Conservation (phyloP, 2,113 vertebrate genomes). For the Sarotherodon lohbergeri region DNA sequence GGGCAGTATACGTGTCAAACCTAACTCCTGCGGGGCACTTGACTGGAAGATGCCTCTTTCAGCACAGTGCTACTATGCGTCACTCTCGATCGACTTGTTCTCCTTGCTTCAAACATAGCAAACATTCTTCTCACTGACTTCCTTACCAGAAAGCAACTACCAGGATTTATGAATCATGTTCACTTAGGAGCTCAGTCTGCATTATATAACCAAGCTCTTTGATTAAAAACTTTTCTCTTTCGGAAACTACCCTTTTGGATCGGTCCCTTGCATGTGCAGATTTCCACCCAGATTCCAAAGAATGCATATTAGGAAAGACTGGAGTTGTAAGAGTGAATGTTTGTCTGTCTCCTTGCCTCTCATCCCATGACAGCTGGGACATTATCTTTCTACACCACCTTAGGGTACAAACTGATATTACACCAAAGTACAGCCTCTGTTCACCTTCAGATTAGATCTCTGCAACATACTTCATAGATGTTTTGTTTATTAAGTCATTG, state of each 20-base stretch:
- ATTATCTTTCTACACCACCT: neutral
- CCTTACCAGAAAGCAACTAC: neutral
- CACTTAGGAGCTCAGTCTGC: neutral
- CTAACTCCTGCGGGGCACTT: neutral
- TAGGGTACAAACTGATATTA: neutral
- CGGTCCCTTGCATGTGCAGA: neutral
- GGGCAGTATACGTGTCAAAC: rapidly evolving
- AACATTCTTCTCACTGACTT: constrained; percentile 13
- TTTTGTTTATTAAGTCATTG: neutral
- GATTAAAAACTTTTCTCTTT: neutral
- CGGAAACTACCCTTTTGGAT: neutral
- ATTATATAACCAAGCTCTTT: neutral
- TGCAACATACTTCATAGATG: neutral
- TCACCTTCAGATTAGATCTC: neutral
- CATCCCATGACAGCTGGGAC: neutral
- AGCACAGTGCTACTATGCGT: neutral
- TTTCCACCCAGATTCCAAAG: neutral
- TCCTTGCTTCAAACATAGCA: neutral
- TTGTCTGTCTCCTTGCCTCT: neutral
- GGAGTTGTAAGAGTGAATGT: neutral
- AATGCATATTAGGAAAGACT: neutral
- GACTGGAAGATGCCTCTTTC: neutral
- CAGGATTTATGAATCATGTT: neutral
- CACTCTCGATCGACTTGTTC: constrained; percentile 6
- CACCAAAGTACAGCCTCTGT: neutral